A percentile compares a stretch with the other conserved stretches of the same genome.
Evolutionary conservation across 1,140 invertebrate species (phyloP).

Genomic region (Uloborus diversus): DNA sequence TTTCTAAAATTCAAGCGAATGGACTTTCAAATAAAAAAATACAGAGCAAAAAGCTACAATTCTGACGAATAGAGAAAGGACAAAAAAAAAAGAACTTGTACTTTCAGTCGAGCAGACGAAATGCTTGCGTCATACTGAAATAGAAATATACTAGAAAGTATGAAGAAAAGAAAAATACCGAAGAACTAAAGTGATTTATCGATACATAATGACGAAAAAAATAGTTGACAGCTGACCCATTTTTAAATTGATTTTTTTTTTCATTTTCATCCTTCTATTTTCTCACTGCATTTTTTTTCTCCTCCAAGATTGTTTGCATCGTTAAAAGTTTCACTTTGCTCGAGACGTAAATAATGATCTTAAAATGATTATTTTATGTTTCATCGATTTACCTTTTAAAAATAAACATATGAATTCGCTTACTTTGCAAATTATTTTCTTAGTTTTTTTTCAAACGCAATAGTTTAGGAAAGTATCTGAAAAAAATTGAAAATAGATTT

Average conservation of each 20-base stretch:
- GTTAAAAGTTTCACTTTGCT: too few relatives aligned
- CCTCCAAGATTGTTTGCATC: too few relatives aligned
- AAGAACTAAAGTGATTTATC: constrained; percentile 11
- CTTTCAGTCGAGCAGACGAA: not conserved
- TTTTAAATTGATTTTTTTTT: not conserved
- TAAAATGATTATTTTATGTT: too few relatives aligned
- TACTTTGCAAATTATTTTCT: too few relatives aligned
- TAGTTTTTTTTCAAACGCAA: too few relatives aligned
- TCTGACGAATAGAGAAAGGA: not conserved
- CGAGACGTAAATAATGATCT: too few relatives aligned
- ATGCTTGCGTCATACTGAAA: not conserved
- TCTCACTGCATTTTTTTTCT: too few relatives aligned
- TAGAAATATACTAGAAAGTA: not conserved
- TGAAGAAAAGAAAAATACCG: constrained; percentile 2
- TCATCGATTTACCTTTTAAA: too few relatives aligned
- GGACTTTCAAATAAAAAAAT: too few relatives aligned
- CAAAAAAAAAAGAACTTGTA: constrained; percentile 12
- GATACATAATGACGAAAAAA: constrained; percentile 22
- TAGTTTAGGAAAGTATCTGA: too few relatives aligned
- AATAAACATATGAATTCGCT: too few relatives aligned
- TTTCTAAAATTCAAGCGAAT: not conserved
- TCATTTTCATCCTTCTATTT: not conserved
- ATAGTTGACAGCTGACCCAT: not conserved
- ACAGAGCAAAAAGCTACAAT: not conserved
- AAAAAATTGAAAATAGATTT: too few relatives aligned